Conservation (phyloP, 2,797 vertebrate genomes). For the Apogon talboti region DNA sequence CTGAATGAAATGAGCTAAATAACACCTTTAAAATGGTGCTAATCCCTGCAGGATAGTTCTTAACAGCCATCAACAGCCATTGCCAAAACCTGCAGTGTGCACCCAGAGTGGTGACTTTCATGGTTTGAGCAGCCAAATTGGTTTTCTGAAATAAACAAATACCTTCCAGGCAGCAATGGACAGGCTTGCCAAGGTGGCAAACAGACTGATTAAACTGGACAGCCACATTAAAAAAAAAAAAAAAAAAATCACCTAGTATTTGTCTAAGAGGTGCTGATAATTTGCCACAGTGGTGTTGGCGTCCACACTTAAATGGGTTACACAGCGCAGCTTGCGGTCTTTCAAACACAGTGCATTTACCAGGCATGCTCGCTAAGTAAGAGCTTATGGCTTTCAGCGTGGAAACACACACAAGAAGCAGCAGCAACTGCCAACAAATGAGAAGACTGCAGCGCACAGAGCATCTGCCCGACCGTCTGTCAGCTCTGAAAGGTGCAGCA, state of each 20-base stretch:
- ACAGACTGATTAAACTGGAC: slow-evolving; percentile 3
- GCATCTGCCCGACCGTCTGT: slow-evolving; percentile 42
- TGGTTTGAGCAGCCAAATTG: slow-evolving; percentile 11
- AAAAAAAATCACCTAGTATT: slow-evolving; percentile 15
- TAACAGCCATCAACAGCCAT: too few species aligned
- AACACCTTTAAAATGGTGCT: too few species aligned
- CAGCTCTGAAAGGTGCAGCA: slow-evolving; percentile 33
- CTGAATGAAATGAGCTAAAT: too few species aligned
- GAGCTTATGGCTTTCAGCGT: background rate
- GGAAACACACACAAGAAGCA: background rate
- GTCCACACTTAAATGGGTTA: slow-evolving; percentile 8
- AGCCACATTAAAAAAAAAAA: too few species aligned
- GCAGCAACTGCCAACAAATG: background rate
- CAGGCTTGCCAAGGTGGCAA: slow-evolving; percentile 26
- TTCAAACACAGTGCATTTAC: background rate
- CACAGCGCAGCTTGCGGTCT: slow-evolving; percentile 7
- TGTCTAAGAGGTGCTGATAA: background rate
- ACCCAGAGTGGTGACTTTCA: background rate
- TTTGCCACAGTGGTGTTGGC: background rate
- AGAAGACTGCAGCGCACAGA: slow-evolving; percentile 16
- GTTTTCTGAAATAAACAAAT: slow-evolving; percentile 40
- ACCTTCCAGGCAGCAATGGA: slow-evolving; percentile 9
- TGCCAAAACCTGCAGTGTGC: background rate
- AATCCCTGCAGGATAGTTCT: too few species aligned
- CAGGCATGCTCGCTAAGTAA: slow-evolving; percentile 1